Evolutionary conservation across 2,113 vertebrate species (phyloP).

Genomic region (Oreochromis spilurus): DNA sequence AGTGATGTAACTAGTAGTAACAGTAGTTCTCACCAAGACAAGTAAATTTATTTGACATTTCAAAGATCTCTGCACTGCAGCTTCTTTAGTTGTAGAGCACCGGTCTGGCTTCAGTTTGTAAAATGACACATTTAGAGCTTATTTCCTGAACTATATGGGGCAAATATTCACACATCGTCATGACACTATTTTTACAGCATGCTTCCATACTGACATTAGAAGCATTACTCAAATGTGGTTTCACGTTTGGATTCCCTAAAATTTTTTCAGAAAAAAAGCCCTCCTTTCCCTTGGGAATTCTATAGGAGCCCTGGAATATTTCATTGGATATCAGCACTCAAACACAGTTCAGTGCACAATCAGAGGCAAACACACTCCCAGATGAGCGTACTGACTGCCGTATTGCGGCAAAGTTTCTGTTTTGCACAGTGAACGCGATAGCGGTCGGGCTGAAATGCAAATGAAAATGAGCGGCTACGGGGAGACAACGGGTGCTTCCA

Average conservation of each 20-base stretch:
- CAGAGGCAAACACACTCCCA: neutral
- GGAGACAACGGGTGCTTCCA: slow-evolving; percentile 45
- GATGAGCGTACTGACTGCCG: neutral
- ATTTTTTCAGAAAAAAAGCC: neutral
- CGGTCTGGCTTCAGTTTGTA: neutral
- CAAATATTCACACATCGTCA: neutral
- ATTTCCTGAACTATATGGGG: neutral
- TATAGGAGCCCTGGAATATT: neutral
- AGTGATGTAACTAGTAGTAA: neutral
- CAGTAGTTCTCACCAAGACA: neutral
- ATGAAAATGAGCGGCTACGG: slow-evolving; percentile 53
- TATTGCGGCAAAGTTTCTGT: neutral
- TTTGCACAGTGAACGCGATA: slow-evolving; percentile 19
- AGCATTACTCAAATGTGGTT: neutral
- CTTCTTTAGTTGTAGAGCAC: neutral
- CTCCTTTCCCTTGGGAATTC: neutral
- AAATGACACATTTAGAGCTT: neutral
- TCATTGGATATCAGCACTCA: neutral
- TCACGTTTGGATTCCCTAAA: neutral
- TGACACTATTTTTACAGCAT: neutral
- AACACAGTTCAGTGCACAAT: neutral
- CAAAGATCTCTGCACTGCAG: neutral
- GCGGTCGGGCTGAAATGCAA: slow-evolving; percentile 39
- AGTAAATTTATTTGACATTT: neutral
- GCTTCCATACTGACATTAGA: neutral